Conservation (phyloP, 2,113 vertebrate genomes). For the Marcusenius ussheri region DNA sequence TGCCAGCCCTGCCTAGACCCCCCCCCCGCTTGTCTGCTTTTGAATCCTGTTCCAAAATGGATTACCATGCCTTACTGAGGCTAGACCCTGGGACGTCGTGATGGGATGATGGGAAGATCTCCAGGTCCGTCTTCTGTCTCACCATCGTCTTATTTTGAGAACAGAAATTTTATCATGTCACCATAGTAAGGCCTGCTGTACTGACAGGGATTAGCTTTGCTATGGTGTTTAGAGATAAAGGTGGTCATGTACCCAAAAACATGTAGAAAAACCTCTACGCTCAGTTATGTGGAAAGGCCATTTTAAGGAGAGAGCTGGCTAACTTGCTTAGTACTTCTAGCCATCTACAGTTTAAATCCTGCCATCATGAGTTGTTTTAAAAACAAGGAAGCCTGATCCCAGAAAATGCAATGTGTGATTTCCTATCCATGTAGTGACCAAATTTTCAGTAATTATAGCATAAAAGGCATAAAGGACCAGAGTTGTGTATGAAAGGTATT, state of each 20-base stretch:
- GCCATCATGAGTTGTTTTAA: background rate
- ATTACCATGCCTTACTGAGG: background rate
- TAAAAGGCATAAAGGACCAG: background rate
- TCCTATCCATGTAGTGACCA: background rate
- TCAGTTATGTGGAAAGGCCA: background rate
- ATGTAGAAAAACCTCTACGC: background rate
- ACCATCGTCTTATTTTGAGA: background rate
- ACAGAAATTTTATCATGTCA: background rate
- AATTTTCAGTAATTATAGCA: background rate
- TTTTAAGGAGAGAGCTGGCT: background rate
- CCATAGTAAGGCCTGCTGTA: background rate
- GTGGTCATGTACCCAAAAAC: background rate
- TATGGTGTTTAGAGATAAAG: background rate
- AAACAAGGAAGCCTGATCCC: background rate
- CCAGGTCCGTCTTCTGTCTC: background rate
- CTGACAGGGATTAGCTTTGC: background rate
- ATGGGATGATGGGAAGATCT: background rate
- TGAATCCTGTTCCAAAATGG: background rate
- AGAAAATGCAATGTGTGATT: background rate
- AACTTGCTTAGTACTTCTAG: background rate
- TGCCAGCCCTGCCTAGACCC: slow-evolving; percentile 54
- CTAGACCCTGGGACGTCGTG: background rate
- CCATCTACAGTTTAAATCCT: background rate
- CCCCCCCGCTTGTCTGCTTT: background rate
- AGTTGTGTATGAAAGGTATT: background rate